Evolutionary conservation across 2,797 vertebrate genomes (phyloP), one percentile per base, ranked within the genome.

Genomic region (Mormyrops boulengeri): DNA sequence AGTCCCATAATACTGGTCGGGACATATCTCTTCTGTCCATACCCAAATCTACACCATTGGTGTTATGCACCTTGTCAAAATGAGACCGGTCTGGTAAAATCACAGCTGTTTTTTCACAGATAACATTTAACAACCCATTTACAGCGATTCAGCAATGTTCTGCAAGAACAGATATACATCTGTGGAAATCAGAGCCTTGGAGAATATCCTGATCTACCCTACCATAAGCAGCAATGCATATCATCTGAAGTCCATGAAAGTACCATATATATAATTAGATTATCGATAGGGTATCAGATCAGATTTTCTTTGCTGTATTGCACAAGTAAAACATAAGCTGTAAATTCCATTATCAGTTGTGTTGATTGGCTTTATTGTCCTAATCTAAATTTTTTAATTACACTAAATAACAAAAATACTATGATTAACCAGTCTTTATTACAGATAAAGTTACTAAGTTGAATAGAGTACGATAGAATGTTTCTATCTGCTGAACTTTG

Each of bases 401-500:
- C 5, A 44, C 73, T 80, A 80, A 41, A 80, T 17, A 85, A 30
- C 41, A 30, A 86, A 52, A 86, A 8, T 12, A 17, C 19, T 49
- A 86, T 30, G 50, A 53, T 86, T 85, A 47, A 49, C 44, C 47
- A 47, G 22, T 52, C 9, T 47, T 85, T 86, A 86, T 86, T 49
- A 52, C 26, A 9, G 12, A 17, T 55, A 53, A 85, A 85, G 84
- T 26, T 86, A 5, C 84, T 19, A 53, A 30, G 50, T 3, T 26
- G 2, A 22, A 53, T 55, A 52, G 22, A 50, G 26, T 30, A 50
- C 38, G 26, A 57, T 87, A 34, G 14, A 57, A 41, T 87, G 12
- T 60, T 87, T 41, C 41, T 60, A 60, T 44, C 85, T 41, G 34
- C 19, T 87, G 85, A 55, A 57, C 85, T 87, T 87, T 87, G 85